Percentiles rank a stretch among this genome's conserved stretches.
These are phyloP conservation scores for Oenanthe oenanthe DNA, from an alignment of 2,113 vertebrate species.

Conservation along the genomic window DNA sequence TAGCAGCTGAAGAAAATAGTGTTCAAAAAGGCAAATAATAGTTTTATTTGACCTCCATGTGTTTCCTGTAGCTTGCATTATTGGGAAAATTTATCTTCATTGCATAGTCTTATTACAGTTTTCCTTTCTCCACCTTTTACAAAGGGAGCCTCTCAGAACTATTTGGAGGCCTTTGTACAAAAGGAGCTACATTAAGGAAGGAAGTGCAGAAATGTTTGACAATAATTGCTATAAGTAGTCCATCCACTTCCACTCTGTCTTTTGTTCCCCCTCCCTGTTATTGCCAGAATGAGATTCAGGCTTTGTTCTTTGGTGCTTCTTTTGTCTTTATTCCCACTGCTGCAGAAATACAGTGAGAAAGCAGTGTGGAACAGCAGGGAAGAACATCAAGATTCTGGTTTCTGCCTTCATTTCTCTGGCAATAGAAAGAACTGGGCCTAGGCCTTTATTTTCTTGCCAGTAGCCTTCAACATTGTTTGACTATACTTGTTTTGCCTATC, in stretches of 20 bases:
- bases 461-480: not conserved
- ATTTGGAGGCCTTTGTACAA: constrained; percentile 16
- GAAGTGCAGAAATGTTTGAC: constrained; percentile 47
- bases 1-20: constrained; percentile 69
- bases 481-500: not conserved
- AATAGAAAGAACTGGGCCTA: not conserved
- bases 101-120: not conserved
- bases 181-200: constrained; percentile 38
- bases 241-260: not conserved
- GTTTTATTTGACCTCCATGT: constrained; percentile 53
- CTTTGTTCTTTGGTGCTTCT: not conserved
- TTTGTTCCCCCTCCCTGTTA: not conserved
- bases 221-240: constrained; percentile 46
- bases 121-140: not conserved
- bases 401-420: not conserved
- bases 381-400: not conserved
- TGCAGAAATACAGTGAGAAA: not conserved
- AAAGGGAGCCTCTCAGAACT: not conserved
- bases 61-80: constrained; percentile 44
- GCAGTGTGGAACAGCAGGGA: not conserved
- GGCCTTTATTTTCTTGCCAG: not conserved
- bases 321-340: not conserved
- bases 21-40: constrained; percentile 70
- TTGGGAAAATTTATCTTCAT: constrained; percentile 53
- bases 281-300: not conserved